Conservation (phyloP, 2,797 vertebrate species). For the Limnodromus scolopaceus region DNA sequence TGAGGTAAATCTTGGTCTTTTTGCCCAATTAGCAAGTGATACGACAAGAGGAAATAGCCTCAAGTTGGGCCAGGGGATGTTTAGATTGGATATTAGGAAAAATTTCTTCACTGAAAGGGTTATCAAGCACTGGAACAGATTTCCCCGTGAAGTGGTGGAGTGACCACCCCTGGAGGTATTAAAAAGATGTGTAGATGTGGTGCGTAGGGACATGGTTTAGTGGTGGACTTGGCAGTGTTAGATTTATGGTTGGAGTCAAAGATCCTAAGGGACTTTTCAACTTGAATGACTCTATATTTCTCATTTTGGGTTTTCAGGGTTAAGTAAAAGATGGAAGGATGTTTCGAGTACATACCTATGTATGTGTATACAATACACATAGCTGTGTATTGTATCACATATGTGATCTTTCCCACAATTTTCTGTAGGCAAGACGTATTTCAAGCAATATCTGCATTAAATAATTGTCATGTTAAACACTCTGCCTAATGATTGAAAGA, state of each 20-base stretch:
- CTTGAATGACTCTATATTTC: background rate
- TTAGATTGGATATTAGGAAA: background rate
- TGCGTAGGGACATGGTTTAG: background rate
- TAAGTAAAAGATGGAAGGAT: background rate
- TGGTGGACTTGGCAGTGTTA: background rate
- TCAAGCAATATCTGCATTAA: background rate
- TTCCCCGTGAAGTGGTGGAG: background rate
- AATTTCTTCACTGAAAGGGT: fast-evolving
- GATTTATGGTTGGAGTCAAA: background rate
- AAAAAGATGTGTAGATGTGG: background rate
- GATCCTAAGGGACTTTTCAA: background rate
- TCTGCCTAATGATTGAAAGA: background rate
- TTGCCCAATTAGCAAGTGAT: background rate
- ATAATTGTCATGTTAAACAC: background rate
- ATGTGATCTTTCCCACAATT: background rate
- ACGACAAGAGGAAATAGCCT: background rate
- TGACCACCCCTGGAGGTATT: background rate
- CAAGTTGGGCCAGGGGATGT: background rate
- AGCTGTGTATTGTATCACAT: too few species aligned
- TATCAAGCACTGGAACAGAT: background rate
- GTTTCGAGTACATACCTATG: background rate
- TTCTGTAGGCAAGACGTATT: background rate
- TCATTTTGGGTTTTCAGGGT: background rate
- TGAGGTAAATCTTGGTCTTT: background rate
- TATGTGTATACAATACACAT: background rate